Evolutionary conservation across 2,113 vertebrate genomes (phyloP).

Genomic region (Bucco capensis): DNA sequence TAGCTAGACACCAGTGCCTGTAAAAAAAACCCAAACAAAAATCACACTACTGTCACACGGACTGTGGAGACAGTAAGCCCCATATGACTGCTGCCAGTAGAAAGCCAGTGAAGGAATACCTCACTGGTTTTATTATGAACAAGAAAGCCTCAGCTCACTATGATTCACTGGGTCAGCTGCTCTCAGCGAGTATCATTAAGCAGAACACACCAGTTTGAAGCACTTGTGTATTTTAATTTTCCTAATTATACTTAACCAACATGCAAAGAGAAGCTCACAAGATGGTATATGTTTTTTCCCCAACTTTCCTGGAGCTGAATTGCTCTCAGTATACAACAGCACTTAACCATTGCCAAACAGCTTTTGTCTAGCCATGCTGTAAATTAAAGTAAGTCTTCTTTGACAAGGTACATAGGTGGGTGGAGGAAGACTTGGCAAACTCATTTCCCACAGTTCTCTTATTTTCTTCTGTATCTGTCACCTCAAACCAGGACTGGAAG

Average conservation of each 20-base stretch:
- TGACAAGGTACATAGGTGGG: neutral
- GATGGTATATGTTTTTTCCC: rapidly evolving
- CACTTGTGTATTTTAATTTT: neutral
- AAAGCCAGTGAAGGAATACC: neutral
- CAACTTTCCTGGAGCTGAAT: neutral
- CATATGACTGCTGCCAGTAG: neutral
- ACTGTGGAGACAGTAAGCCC: neutral
- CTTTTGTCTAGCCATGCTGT: neutral
- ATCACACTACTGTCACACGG: neutral
- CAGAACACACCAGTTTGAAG: neutral
- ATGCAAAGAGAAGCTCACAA: neutral
- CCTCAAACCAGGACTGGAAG: neutral
- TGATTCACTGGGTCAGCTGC: neutral
- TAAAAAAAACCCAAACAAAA: no score
- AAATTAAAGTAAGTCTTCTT: neutral
- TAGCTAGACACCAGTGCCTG: neutral
- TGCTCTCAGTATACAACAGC: neutral
- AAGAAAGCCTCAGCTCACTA: neutral
- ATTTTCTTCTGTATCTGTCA: neutral
- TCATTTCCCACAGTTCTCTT: neutral
- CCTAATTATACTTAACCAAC: neutral
- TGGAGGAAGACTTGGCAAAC: neutral
- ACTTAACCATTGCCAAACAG: neutral
- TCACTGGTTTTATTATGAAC: neutral
- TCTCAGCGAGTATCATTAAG: neutral